A percentile compares a stretch with the other conserved stretches of the same genome.
Conservation (phyloP, 2,888 invertebrate genomes). For the Dynastes hyllus region DNA sequence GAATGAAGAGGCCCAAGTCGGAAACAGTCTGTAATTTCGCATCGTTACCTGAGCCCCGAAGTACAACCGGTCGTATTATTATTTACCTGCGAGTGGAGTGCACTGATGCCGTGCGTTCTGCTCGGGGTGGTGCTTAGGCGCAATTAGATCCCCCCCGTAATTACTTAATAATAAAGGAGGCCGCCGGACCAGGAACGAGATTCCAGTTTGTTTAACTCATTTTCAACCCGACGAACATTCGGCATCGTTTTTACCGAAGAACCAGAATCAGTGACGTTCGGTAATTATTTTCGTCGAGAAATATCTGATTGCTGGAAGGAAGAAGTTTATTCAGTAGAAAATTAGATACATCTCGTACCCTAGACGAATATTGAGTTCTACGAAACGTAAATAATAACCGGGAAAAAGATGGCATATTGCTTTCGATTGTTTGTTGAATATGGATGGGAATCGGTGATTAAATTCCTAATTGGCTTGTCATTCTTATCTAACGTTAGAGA, state of each 20-base stretch:
- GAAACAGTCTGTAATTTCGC: slow-evolving; percentile 57
- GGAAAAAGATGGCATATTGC: not conserved
- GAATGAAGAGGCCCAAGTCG: slow-evolving; percentile 48
- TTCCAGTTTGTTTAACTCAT: slow-evolving; percentile 49
- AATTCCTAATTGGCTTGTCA: no score
- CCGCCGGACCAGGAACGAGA: slow-evolving; percentile 36
- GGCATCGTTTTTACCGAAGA: slow-evolving; percentile 20
- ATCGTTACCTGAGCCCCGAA: slow-evolving; percentile 53
- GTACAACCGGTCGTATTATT: slow-evolving; percentile 55
- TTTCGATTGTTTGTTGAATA: not conserved
- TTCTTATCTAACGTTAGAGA: no score
- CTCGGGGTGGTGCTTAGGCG: slow-evolving; percentile 62
- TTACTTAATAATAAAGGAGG: slow-evolving; percentile 63
- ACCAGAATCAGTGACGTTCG: slow-evolving; percentile 9
- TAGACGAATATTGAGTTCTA: not conserved
- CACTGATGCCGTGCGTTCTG: slow-evolving; percentile 50
- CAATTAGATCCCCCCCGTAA: slow-evolving; percentile 64
- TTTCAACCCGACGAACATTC: slow-evolving; percentile 42
- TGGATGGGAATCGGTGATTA: no score
- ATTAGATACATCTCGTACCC: slow-evolving; percentile 1
- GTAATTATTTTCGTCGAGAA: slow-evolving; percentile 25
- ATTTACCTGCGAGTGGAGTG: slow-evolving; percentile 56
- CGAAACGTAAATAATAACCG: not conserved
- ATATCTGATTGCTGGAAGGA: slow-evolving; percentile 8
- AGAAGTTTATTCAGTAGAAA: slow-evolving; percentile 3